A percentile compares a stretch with the other conserved stretches of the same genome.
Conservation (phyloP, 2,888 invertebrate species). For the Coelinius sp. region DNA sequence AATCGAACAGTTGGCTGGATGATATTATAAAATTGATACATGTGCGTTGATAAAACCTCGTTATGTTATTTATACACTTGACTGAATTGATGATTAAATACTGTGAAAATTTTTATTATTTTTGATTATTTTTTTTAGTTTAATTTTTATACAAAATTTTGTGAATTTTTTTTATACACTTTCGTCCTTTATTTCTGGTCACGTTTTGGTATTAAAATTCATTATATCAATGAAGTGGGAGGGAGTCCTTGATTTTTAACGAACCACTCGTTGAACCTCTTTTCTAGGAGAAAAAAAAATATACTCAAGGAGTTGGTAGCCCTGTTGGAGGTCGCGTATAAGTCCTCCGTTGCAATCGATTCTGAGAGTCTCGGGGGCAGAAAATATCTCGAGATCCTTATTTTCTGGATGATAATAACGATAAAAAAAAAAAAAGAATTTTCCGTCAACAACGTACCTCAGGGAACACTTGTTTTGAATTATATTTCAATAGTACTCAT, state of each 20-base stretch:
- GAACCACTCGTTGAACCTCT: slow-evolving; percentile 46
- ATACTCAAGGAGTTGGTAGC: slow-evolving; percentile 20
- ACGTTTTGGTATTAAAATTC: slow-evolving; percentile 57
- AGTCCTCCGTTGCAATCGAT: slow-evolving; percentile 34
- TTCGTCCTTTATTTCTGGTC: slow-evolving; percentile 52
- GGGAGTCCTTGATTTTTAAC: slow-evolving; percentile 54
- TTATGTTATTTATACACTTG: neutral
- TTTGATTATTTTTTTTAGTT: neutral
- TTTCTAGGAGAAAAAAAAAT: slow-evolving; percentile 10
- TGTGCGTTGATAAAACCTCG: neutral
- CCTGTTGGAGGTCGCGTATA: slow-evolving; percentile 14
- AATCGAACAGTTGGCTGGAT: slow-evolving; percentile 59
- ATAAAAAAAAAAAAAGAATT: too few species aligned
- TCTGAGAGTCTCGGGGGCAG: neutral
- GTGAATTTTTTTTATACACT: too few species aligned
- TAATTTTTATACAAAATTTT: too few species aligned
- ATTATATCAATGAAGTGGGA: slow-evolving; percentile 40
- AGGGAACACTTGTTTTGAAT: neutral
- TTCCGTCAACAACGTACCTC: neutral
- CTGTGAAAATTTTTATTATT: too few species aligned
- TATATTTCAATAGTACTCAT: neutral
- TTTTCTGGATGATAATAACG: slow-evolving; percentile 4
- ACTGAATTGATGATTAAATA: neutral
- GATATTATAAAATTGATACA: slow-evolving; percentile 36
- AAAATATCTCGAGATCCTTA: slow-evolving; percentile 5